These are phyloP conservation scores for Artibeus lituratus DNA, from an alignment of 2,797 vertebrate species.

Conservation along the genomic window DNA sequence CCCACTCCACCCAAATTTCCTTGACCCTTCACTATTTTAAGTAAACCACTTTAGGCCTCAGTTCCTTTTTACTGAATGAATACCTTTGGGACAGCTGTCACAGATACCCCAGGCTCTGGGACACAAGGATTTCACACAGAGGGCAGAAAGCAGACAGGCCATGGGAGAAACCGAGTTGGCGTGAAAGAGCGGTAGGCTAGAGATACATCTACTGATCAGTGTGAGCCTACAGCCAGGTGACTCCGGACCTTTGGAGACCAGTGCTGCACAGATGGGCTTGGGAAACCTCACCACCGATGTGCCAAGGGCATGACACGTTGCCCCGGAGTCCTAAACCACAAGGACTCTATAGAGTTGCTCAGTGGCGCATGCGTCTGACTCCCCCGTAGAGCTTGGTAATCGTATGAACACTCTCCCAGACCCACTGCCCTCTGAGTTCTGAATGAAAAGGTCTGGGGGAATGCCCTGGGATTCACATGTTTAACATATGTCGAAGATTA, in stretches of 20 bases:
- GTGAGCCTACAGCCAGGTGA: neutral
- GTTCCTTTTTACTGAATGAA: neutral
- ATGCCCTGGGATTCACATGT: neutral
- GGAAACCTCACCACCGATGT: neutral
- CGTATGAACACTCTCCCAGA: rapidly evolving
- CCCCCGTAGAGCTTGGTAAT: neutral
- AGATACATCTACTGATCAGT: neutral
- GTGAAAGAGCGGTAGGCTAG: neutral
- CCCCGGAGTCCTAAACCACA: no score
- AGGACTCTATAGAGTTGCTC: rapidly evolving
- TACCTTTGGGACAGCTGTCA: neutral
- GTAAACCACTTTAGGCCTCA: neutral
- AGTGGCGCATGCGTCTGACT: rapidly evolving
- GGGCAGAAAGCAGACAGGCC: neutral
- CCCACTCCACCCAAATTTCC: neutral
- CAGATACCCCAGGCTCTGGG: neutral
- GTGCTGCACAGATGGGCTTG: neutral
- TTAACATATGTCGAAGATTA: neutral
- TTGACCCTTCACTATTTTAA: neutral
- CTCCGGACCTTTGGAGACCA: neutral
- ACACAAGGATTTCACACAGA: neutral
- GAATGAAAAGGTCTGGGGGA: neutral
- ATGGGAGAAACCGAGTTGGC: neutral
- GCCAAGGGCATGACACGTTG: rapidly evolving
- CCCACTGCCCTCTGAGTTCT: neutral